Evolutionary conservation across 2,888 invertebrate species (phyloP).

Genomic region (Caenorhabditis parvicauda): DNA sequence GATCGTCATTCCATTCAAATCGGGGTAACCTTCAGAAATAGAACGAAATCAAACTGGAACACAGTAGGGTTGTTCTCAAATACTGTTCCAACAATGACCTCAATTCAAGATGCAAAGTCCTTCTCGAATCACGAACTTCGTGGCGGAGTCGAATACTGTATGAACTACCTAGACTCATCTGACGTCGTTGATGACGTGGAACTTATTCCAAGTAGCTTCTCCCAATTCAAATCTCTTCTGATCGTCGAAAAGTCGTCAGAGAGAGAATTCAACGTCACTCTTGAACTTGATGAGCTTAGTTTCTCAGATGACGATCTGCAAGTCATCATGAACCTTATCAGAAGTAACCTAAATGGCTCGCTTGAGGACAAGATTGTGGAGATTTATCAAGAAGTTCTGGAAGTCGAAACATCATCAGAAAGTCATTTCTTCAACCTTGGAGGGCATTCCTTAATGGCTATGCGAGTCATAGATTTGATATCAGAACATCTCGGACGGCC

Average conservation of each 20-base stretch:
- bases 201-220: no score
- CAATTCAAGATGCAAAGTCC: no score
- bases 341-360: neutral
- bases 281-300: slow-evolving; percentile 26
- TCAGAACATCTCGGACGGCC: slow-evolving; percentile 10
- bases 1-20: no score
- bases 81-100: no score
- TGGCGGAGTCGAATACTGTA: no score
- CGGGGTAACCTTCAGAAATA: no score
- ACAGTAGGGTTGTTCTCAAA: no score
- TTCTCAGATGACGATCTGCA: slow-evolving; percentile 9
- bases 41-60: no score
- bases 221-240: no score
- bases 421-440: slow-evolving; percentile 46
- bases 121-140: no score
- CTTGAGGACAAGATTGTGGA: slow-evolving; percentile 4
- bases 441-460: slow-evolving; percentile 48
- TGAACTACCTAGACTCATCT: no score
- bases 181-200: no score
- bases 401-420: slow-evolving; percentile 1
- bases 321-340: slow-evolving; percentile 3
- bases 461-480: slow-evolving; percentile 26
- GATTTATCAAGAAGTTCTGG: slow-evolving; percentile 11
- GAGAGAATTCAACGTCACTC: slow-evolving; percentile 1
- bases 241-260: slow-evolving; percentile 1